phyloP scores from a whole-genome alignment of 2,797 vertebrate genomes.

The Falco naumanni region DNA sequence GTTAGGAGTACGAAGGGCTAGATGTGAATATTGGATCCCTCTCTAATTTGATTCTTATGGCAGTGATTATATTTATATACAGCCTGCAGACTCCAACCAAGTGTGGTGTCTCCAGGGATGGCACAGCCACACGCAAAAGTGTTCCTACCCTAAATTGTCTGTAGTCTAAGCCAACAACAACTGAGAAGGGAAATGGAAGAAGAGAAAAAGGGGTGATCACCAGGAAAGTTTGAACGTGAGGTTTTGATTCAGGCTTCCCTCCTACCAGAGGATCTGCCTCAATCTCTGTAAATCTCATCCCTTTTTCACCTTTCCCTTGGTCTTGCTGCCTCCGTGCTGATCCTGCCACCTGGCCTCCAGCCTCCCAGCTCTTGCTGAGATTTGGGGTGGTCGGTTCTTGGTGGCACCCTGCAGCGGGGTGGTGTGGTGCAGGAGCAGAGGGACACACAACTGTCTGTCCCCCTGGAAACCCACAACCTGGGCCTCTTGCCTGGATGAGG shows the following conservation, averaged over 20 bases:
- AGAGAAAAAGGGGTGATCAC: conserved; percentile 56
- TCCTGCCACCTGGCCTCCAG: neutral
- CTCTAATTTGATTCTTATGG: conserved; percentile 69
- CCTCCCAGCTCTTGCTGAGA: neutral
- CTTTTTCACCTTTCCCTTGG: conserved; percentile 9
- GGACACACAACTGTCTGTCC: neutral
- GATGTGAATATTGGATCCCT: conserved; percentile 59
- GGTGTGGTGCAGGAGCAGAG: neutral
- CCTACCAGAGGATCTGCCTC: conserved; percentile 2
- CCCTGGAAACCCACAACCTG: conserved; percentile 5
- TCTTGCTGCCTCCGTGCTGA: neutral
- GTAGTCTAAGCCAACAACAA: conserved; percentile 66
- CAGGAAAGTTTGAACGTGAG: conserved; percentile 23
- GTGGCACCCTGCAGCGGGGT: rapidly evolving
- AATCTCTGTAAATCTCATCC: neutral
- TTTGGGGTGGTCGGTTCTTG: neutral
- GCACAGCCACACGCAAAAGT: conserved; percentile 65
- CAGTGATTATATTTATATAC: conserved; percentile 64
- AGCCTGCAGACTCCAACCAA: conserved; percentile 64
- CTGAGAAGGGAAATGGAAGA: conserved; percentile 64
- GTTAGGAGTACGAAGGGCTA: conserved; percentile 35
- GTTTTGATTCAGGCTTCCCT: conserved; percentile 19
- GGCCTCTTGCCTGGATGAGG: conserved; percentile 59
- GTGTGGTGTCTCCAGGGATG: conserved; percentile 61
- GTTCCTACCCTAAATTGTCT: conserved; percentile 58